These are phyloP conservation scores for Xylocopa sonorina DNA, from an alignment of 1,140 invertebrate species.

Conservation along the genomic window DNA sequence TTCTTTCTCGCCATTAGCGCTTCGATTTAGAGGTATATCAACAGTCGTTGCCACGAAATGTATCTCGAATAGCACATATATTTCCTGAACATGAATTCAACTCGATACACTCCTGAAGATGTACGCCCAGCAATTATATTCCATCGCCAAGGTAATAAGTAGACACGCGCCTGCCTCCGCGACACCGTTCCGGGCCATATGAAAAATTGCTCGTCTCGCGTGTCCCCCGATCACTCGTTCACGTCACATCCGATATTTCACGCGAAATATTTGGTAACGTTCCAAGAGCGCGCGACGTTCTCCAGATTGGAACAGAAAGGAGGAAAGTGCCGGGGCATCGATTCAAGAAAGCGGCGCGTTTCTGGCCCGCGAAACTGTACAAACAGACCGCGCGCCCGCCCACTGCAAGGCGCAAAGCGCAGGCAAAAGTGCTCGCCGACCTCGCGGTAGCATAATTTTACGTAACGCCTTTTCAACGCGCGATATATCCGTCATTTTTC, in stretches of 20 bases:
- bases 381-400: conserved; percentile 4
- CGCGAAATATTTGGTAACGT: conserved; percentile 1
- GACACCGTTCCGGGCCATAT: neutral
- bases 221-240: neutral
- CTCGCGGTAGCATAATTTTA: conserved; percentile 31
- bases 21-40: too few species aligned
- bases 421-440: conserved; percentile 15
- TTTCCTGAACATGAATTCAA: too few species aligned
- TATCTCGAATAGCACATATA: too few species aligned
- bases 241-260: neutral
- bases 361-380: neutral
- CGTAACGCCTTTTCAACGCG: conserved; percentile 9
- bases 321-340: neutral
- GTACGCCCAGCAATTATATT: neutral
- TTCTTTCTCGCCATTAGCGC: too few species aligned
- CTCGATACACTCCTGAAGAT: neutral
- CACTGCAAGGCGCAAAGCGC: neutral
- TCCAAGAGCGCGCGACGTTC: neutral
- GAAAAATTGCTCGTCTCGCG: conserved; percentile 9
- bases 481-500: conserved; percentile 17
- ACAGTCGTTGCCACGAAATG: too few species aligned
- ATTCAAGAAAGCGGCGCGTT: conserved; percentile 13
- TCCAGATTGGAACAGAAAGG: neutral
- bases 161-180: too few species aligned
- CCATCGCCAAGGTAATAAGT: neutral